Evolutionary conservation across 2,113 vertebrate species (phyloP), one percentile per base, ranked within the genome.

Genomic region (Centropus unirufus): DNA sequence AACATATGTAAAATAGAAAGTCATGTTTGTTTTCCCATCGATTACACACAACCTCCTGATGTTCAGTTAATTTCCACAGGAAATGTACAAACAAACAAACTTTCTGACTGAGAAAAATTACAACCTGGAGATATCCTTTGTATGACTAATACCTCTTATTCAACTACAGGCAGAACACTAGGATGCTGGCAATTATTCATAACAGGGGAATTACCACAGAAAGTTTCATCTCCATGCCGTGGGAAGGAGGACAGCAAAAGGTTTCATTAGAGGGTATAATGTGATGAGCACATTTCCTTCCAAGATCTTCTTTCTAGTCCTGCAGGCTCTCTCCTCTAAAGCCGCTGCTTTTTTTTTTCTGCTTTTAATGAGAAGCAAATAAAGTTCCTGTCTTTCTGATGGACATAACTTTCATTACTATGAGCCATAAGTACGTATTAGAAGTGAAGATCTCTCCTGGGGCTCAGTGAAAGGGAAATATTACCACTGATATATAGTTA

Each of bases 1-100:
- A 73, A 73, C 11, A 42, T 0, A 0, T n/a, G 18, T 77, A 15
- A 69, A 83, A 66, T 6, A 73, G 14, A 90, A 22, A n/a, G 12
- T 55, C 19, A 34, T 44, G n/a, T 14, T 62, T 44, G 47, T 90
- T 88, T 79, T 88, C 47, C 40, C 46, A 29, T 44, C 9, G 58
- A 3, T 58, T 77, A 49, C 39, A 73, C 27, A 52, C 0, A 0
- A 23, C 24, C 6, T 64, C 30, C 70, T 47, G 39, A 76, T 18
- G 11, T 40, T 73, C 20, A 34, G 14, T 8, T 61, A 30, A 42
- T 52, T 85, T 73, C 59, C 51, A 72, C 7, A 47, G 32, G 29
- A 76, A 85, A 64, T 9, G 18, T 32, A 59, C 11, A 78, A 91
- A 59, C 3, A 8, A 12, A 62, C 6, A 64, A 36, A 21, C 11